These are phyloP conservation scores for Pseudococcus longispinus DNA, from an alignment of 2,888 invertebrate genomes.

Conservation along the genomic window DNA sequence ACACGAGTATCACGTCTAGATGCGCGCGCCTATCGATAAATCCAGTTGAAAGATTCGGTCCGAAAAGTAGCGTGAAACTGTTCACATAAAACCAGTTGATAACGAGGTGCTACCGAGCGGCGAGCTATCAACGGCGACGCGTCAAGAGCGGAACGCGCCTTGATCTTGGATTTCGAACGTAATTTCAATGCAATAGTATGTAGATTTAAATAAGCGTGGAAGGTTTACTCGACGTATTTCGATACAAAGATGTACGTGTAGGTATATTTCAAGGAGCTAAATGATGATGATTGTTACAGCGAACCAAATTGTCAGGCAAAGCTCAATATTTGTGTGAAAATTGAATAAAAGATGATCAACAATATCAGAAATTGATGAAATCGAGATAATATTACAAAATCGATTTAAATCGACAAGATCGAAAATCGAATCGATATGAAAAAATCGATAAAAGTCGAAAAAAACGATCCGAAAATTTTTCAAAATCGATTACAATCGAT, in stretches of 20 bases:
- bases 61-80: not conserved
- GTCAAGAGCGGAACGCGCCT: not conserved
- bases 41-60: not conserved
- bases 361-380: too few relatives aligned
- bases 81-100: not conserved
- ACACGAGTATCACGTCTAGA: not conserved
- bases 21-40: not conserved
- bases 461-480: too few relatives aligned
- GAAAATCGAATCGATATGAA: too few relatives aligned
- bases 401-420: too few relatives aligned
- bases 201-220: not conserved
- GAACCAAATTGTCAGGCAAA: too few relatives aligned
- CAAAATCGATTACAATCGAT: too few relatives aligned
- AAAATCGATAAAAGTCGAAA: too few relatives aligned
- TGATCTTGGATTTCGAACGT: not conserved
- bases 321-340: too few relatives aligned
- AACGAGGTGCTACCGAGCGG: not conserved
- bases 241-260: not conserved
- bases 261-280: too few relatives aligned
- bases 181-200: not conserved
- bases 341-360: too few relatives aligned
- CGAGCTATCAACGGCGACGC: not conserved
- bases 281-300: too few relatives aligned
- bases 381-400: too few relatives aligned
- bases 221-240: not conserved